These are phyloP conservation scores for Resseliella maxima DNA, from an alignment of 2,888 invertebrate genomes.

Conservation along the genomic window DNA sequence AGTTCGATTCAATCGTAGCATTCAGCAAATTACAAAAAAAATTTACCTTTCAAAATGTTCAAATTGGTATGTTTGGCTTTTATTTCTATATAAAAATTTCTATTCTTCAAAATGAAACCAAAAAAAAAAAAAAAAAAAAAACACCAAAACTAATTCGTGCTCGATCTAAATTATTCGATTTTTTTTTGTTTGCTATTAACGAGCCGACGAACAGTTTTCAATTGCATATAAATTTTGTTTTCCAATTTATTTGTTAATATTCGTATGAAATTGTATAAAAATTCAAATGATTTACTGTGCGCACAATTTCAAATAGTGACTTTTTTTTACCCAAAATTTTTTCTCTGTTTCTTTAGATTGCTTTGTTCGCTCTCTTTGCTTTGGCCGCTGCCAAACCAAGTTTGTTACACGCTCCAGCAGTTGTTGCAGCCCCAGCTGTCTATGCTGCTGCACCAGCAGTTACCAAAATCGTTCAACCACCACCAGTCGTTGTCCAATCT, in stretches of 20 bases:
- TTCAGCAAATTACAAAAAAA: slow-evolving; percentile 39
- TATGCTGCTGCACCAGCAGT: slow-evolving; percentile 20
- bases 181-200: neutral
- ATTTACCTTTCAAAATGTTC: slow-evolving; percentile 64
- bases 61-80: slow-evolving; percentile 65
- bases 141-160: too few relatives aligned
- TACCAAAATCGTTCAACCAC: slow-evolving; percentile 41
- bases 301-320: slow-evolving; percentile 15
- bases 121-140: too few relatives aligned
- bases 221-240: neutral
- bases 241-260: neutral
- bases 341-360: slow-evolving; percentile 20
- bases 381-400: slow-evolving; percentile 41
- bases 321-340: neutral
- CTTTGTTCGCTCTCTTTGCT: slow-evolving; percentile 26
- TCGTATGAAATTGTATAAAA: neutral
- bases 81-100: neutral
- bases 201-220: neutral
- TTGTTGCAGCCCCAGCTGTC: slow-evolving; percentile 24
- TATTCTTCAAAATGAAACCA: neutral
- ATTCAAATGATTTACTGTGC: neutral
- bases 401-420: neutral
- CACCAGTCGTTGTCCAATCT: neutral
- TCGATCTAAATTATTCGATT: too few relatives aligned
- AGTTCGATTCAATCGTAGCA: slow-evolving; percentile 53